Evolutionary conservation across 1,140 invertebrate genomes (phyloP).

Genomic region (Tribolium castaneum): DNA sequence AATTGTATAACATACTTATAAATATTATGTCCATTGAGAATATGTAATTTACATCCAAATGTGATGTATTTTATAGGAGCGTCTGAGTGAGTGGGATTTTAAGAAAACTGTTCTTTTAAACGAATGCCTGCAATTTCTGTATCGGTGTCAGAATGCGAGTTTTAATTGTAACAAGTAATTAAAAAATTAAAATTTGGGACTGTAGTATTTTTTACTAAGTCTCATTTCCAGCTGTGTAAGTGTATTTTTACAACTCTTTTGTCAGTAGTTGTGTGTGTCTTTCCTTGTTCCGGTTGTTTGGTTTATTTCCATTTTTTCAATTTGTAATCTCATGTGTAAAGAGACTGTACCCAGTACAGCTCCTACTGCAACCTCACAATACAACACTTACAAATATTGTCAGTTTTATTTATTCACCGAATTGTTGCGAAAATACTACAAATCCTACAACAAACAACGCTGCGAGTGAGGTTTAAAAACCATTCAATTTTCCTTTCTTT

Average conservation of each 20-base stretch:
- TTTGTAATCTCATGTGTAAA: conserved; percentile 59
- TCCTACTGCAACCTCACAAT: conserved; percentile 59
- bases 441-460: neutral
- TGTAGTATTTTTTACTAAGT: conserved; percentile 57
- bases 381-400: conserved; percentile 57
- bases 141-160: conserved; percentile 63
- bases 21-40: conserved; percentile 57
- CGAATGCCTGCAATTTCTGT: conserved; percentile 53
- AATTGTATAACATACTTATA: conserved; percentile 58
- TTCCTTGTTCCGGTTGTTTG: conserved; percentile 57
- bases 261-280: conserved; percentile 61
- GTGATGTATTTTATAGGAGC: conserved; percentile 58
- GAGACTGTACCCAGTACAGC: conserved; percentile 50
- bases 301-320: conserved; percentile 53
- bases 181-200: conserved; percentile 56
- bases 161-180: conserved; percentile 59
- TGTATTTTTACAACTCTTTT: conserved; percentile 62
- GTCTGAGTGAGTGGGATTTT: conserved; percentile 47
- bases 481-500: conserved; percentile 13
- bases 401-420: conserved; percentile 41
- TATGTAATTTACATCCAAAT: conserved; percentile 51
- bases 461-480: conserved; percentile 24
- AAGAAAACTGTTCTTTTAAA: conserved; percentile 41
- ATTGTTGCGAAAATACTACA: neutral
- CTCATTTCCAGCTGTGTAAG: conserved; percentile 58